Base-by-base conservation (phyloP, 2,113 vertebrate species). In the Marcusenius ussheri region DNA sequence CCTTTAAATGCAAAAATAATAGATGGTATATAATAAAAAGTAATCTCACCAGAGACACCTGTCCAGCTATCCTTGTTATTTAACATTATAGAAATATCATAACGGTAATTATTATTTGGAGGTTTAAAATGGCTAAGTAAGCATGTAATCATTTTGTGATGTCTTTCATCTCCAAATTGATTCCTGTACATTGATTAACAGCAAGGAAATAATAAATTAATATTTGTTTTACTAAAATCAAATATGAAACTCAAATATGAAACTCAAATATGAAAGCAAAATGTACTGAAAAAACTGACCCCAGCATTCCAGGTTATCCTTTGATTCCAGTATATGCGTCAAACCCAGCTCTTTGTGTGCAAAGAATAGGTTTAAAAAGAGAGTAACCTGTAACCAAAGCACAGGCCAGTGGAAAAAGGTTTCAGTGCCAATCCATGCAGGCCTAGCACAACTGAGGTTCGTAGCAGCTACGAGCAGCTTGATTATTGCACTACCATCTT, bases 101-200 rank as follows among this genome's bases (percentile, higher is more conserved):
- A 58, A 8, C 21, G 24, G 53, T 58, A 58, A 58, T 58, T 24
- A 58, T 58, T 58, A 58, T 58, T 58, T 24, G 53, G 53, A 58
- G 21, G 5, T 24, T 58, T 58, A 58, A 58, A 58, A 24, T 58
- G 53, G 19, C 53, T 21, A 6, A 19, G 19, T 24, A 58, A 58
- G 53, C 53, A 58, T 58, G 17, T 24, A 24, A 8, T 24, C 53
- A 6, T 58, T 24, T 58, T 24, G 21, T 58, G 53, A 58, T 58
- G 21, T 19, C 51, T 53, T 53, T 53, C 51, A 53, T 95, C 94
- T 95, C 94, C 93, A 94, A 45, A 31, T 95, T 95, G 96, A 96
- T 95, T 95, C 96, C 97, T 96, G 95, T 95, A 94, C 96, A 96
- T 96, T 51, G 11, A 53, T 53, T 97, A 97, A 97, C 96, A 96